These are phyloP conservation scores for Platichthys flesus DNA, from an alignment of 2,113 vertebrate genomes.

Conservation along the genomic window DNA sequence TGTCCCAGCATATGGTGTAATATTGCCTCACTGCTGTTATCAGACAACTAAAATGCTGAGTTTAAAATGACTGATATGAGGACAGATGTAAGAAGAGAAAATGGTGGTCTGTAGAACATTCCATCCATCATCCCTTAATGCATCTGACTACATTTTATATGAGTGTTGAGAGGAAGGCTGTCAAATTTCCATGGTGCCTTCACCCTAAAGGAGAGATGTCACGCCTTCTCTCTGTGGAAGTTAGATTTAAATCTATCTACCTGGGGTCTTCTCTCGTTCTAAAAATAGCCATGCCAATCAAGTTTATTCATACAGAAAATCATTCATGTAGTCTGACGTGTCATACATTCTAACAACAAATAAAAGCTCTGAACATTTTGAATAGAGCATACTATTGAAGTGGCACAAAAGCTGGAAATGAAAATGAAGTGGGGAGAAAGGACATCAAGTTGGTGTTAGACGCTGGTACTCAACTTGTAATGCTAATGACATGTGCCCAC, in stretches of 20 bases:
- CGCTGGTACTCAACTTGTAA: constrained; percentile 5
- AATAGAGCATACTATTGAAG: not conserved
- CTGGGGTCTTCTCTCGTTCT: not conserved
- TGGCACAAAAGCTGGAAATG: not conserved
- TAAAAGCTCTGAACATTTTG: not conserved
- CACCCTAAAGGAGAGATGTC: constrained; percentile 4
- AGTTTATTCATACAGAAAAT: not conserved
- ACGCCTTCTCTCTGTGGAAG: not conserved
- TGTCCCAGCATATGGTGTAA: too few species aligned
- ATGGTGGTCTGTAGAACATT: not conserved
- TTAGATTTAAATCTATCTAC: not conserved
- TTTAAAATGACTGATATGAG: not conserved
- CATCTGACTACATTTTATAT: not conserved
- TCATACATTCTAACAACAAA: too few species aligned
- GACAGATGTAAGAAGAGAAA: not conserved
- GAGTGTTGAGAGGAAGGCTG: not conserved
- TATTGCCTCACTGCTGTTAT: too few species aligned
- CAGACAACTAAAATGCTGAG: not conserved
- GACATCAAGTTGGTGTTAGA: constrained; percentile 15
- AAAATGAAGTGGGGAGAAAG: constrained; percentile 28
- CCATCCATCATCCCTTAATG: not conserved
- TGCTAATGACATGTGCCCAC: constrained; percentile 9
- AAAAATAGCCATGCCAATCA: constrained; percentile 11
- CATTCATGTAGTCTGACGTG: not conserved
- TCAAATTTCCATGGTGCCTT: too few species aligned